These are phyloP conservation scores for Asbolus verrucosus DNA, from an alignment of 1,140 invertebrate species.

Conservation along the genomic window DNA sequence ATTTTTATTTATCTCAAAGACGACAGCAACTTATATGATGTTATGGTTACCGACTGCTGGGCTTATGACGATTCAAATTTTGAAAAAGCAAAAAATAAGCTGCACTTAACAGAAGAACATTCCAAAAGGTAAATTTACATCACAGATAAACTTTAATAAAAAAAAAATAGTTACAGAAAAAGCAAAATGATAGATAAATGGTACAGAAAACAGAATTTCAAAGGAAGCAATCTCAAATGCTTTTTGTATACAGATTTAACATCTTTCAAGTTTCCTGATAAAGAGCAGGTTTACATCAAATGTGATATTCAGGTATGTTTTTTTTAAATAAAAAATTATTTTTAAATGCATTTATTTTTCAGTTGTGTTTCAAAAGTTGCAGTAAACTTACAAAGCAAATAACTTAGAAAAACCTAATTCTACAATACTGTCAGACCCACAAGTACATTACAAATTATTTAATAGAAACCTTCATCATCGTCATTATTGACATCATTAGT, in stretches of 20 bases:
- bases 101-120: slow-evolving; percentile 45
- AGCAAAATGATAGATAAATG: slow-evolving; percentile 43
- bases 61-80: slow-evolving; percentile 77
- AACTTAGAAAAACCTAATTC: no score
- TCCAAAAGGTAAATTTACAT: background rate
- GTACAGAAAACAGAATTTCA: slow-evolving; percentile 42
- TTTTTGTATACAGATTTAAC: slow-evolving; percentile 49
- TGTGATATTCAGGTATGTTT: slow-evolving; percentile 54
- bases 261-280: slow-evolving; percentile 53
- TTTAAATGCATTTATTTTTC: slow-evolving; percentile 17
- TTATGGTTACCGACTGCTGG: slow-evolving; percentile 79
- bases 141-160: slow-evolving; percentile 3
- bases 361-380: slow-evolving; percentile 33
- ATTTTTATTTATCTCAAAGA: slow-evolving; percentile 79
- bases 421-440: no score
- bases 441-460: no score
- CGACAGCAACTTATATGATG: slow-evolving; percentile 72
- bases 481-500: slow-evolving; percentile 62
- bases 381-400: slow-evolving; percentile 10
- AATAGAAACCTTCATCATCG: slow-evolving; percentile 68
- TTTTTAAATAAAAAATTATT: slow-evolving; percentile 31
- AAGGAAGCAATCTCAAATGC: slow-evolving; percentile 26
- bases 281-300: slow-evolving; percentile 46
- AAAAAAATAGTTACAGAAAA: slow-evolving; percentile 8
- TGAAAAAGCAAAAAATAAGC: slow-evolving; percentile 67